Conservation (phyloP, 1,140 invertebrate genomes). For the Macrosteles quadrilineatus region DNA sequence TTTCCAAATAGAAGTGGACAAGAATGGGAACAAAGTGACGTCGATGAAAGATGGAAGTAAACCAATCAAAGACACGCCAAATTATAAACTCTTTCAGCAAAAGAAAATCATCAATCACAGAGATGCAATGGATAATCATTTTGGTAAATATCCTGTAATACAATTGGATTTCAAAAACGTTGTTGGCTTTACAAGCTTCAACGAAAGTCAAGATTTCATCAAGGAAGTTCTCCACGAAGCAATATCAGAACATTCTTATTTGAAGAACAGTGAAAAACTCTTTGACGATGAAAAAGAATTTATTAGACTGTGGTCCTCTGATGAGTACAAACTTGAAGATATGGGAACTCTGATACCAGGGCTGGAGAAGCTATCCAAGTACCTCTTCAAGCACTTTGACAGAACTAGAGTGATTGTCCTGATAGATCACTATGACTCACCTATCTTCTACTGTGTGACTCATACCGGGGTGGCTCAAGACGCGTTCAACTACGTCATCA, state of each 20-base stretch:
- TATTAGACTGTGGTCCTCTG: neutral
- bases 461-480: neutral
- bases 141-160: slow-evolving; percentile 11
- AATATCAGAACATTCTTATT: neutral
- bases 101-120: neutral
- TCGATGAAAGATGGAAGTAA: neutral
- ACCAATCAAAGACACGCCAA: slow-evolving; percentile 9
- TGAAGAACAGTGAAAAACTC: neutral
- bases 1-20: slow-evolving; percentile 22
- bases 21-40: slow-evolving; percentile 1
- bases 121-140: neutral
- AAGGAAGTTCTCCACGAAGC: slow-evolving; percentile 3
- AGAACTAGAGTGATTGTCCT: neutral
- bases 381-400: slow-evolving; percentile 5
- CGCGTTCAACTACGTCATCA: neutral
- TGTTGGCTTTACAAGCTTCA: neutral
- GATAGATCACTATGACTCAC: neutral
- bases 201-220: neutral
- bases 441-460: neutral
- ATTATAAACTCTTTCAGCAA: neutral
- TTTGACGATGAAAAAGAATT: neutral
- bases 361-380: neutral
- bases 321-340: neutral
- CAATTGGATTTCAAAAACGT: neutral
- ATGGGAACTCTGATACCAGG: neutral